These are phyloP conservation scores for Gila robusta DNA, from an alignment of 2,797 vertebrate species.

Conservation along the genomic window DNA sequence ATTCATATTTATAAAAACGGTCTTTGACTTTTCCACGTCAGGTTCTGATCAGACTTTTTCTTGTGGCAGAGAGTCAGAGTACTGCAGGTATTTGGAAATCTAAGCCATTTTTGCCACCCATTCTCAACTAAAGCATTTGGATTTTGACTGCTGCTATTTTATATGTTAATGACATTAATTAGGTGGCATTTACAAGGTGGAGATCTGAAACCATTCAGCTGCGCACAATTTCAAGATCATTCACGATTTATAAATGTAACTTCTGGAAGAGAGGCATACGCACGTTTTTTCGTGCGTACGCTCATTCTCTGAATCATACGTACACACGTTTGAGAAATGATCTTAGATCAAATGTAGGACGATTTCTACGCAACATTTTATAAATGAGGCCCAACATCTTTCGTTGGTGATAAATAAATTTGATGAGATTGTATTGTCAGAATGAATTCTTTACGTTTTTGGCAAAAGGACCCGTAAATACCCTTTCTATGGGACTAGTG, in stretches of 20 bases:
- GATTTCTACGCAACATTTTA: no score
- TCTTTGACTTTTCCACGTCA: no score
- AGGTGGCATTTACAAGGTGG: not conserved
- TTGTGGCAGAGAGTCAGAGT: not conserved
- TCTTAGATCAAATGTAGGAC: not conserved
- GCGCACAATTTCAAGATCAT: no score
- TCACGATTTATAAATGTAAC: not conserved
- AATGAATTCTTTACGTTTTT: not conserved
- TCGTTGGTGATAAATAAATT: not conserved
- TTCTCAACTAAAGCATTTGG: not conserved
- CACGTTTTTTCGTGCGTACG: no score
- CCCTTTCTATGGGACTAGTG: not conserved
- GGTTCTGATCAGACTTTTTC: not conserved
- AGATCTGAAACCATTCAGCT: not conserved
- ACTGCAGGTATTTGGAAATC: not conserved
- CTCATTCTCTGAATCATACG: no score
- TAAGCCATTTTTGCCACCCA: not conserved
- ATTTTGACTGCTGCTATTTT: no score
- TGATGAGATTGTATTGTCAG: not conserved
- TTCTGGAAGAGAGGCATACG: not conserved
- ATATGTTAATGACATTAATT: not conserved
- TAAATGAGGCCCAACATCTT: not conserved
- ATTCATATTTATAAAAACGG: not conserved
- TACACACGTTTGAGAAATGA: not conserved
- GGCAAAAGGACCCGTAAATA: not conserved